Percentiles rank a stretch among this genome's conserved stretches.
These are phyloP conservation scores for Murina feae DNA, from an alignment of 2,113 vertebrate species.

Conservation along the genomic window DNA sequence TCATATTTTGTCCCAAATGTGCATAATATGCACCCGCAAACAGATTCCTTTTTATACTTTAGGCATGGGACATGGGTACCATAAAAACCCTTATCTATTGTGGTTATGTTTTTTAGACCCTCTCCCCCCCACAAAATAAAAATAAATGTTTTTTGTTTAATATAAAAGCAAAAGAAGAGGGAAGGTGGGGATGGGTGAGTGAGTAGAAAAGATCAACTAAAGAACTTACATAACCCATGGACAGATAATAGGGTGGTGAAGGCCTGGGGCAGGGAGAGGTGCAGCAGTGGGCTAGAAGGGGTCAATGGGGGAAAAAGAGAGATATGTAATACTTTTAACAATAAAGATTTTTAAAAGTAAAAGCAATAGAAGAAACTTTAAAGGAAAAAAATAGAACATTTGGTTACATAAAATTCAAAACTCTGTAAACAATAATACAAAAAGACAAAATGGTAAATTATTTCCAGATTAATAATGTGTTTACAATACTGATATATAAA, in stretches of 20 bases:
- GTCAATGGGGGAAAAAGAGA: too few relatives aligned
- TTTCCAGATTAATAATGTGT: not conserved
- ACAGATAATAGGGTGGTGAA: too few relatives aligned
- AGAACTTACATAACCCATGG: too few relatives aligned
- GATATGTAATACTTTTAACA: too few relatives aligned
- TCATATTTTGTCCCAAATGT: not conserved
- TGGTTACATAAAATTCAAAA: not conserved
- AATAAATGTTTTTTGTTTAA: too few relatives aligned
- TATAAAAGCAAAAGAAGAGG: too few relatives aligned
- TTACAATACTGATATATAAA: not conserved
- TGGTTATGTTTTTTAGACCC: not conserved
- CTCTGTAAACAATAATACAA: not conserved
- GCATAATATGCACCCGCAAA: not conserved
- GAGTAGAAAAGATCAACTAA: too few relatives aligned
- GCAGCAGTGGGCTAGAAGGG: too few relatives aligned
- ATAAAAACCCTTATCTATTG: not conserved
- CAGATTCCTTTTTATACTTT: not conserved
- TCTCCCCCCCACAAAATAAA: too few relatives aligned
- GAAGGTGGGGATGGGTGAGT: too few relatives aligned
- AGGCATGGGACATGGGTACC: accelerated
- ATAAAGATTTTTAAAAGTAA: not conserved
- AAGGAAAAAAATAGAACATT: not conserved
- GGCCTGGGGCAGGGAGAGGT: too few relatives aligned
- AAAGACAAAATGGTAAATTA: not conserved
- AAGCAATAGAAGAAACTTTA: not conserved